Percentiles rank a stretch among this genome's conserved stretches.
phyloP scores from a whole-genome alignment of 2,113 vertebrate species.

The Notothenia coriiceps region DNA sequence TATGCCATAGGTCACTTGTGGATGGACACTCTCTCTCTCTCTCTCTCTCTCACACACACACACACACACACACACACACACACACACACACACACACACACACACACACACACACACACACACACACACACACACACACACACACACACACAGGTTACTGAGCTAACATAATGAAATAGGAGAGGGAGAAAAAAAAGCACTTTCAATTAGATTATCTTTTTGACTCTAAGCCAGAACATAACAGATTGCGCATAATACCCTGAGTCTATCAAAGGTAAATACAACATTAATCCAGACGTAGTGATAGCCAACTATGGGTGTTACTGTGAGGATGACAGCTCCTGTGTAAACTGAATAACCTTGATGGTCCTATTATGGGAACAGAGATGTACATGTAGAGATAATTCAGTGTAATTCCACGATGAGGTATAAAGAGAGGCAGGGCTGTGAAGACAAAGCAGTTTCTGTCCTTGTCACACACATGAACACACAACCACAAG shows the following conservation, averaged over 20 bases:
- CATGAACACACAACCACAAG: conserved; percentile 31
- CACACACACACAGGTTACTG: conserved; percentile 1
- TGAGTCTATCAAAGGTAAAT: conserved; percentile 48
- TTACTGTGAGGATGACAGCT: conserved; percentile 27
- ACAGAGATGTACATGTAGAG: conserved; percentile 1
- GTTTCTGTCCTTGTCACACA: conserved; percentile 29
- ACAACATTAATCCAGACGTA: conserved; percentile 49
- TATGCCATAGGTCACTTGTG: conserved; percentile 6
- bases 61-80: neutral
- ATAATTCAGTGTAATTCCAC: conserved; percentile 27
- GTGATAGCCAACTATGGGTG: conserved; percentile 31
- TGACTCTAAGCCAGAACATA: conserved; percentile 53
- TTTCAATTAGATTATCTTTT: conserved; percentile 58
- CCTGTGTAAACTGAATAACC: neutral
- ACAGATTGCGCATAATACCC: conserved; percentile 35
- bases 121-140: conserved; percentile 20
- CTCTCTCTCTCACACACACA: conserved; percentile 28
- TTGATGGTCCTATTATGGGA: neutral
- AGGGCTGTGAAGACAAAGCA: conserved; percentile 6
- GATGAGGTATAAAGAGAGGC: conserved; percentile 17
- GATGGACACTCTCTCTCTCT: conserved; percentile 6
- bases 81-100: too few species aligned
- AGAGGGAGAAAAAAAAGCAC: conserved; percentile 31
- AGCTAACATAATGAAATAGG: conserved; percentile 42
- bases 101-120: neutral